These are phyloP conservation scores for Echinometra lucunter DNA, from an alignment of 53 echinoderm and acorn worm species.

Conservation along the genomic window DNA sequence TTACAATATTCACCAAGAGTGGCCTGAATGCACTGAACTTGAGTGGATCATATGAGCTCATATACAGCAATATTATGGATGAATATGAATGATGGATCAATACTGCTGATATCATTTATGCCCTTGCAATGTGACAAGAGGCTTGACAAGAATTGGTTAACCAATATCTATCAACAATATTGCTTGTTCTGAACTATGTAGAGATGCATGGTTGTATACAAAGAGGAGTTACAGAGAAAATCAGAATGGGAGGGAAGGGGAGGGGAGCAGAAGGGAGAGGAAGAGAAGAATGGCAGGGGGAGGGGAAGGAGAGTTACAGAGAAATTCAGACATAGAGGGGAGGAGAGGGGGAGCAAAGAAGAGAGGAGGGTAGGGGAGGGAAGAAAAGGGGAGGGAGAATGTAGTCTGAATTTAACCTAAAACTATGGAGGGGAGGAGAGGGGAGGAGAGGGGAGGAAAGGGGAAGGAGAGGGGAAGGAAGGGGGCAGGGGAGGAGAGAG, in stretches of 20 bases:
- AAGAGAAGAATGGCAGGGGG: background rate
- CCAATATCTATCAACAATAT: background rate
- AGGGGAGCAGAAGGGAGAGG: background rate
- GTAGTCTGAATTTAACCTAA: no score
- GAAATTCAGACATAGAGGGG: no score
- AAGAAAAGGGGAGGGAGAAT: no score
- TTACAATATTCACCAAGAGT: background rate
- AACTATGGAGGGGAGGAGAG: background rate
- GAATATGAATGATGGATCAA: background rate
- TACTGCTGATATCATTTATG: background rate
- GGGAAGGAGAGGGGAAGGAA: background rate
- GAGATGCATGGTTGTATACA: background rate
- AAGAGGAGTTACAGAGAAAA: background rate
- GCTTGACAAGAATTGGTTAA: background rate
- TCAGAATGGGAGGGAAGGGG: background rate
- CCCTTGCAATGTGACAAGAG: slow-evolving; percentile 6
- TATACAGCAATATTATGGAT: background rate
- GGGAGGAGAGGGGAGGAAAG: background rate
- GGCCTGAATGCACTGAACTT: background rate
- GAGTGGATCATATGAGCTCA: background rate
- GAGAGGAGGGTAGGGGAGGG: no score
- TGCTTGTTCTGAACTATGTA: background rate
- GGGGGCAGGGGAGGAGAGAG: background rate
- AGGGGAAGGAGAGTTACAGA: background rate
- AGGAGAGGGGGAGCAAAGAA: no score